These are phyloP conservation scores for Scaptomyza flava DNA, from an alignment of 2,888 invertebrate species.

Conservation along the genomic window DNA sequence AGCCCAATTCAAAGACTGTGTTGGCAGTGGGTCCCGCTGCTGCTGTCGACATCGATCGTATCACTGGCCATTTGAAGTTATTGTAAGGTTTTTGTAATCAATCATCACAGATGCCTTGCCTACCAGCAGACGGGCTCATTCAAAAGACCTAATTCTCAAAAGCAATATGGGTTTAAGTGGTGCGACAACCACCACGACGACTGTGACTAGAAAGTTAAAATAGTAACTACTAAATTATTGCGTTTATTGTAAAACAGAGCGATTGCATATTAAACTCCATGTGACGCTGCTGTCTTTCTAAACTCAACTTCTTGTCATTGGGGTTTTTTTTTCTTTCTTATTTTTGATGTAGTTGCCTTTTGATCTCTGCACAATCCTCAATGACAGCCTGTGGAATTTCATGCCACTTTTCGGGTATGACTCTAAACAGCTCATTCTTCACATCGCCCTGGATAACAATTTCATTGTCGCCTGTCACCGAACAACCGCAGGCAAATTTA, in stretches of 20 bases:
- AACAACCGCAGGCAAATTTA: conserved; percentile 47
- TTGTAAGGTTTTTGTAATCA: conserved; percentile 85
- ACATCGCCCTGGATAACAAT: conserved; percentile 52
- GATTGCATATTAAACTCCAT: conserved; percentile 61
- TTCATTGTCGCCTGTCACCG: conserved; percentile 37
- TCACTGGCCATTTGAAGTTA: conserved; percentile 95
- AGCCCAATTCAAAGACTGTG: conserved; percentile 94
- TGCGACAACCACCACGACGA: conserved; percentile 28
- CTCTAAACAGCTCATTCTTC: conserved; percentile 33
- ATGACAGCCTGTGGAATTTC: conserved; percentile 23
- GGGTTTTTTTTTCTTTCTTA: background rate
- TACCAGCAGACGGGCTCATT: conserved; percentile 13
- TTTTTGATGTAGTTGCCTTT: conserved; percentile 13
- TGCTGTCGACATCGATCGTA: conserved; percentile 89
- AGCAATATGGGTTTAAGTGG: conserved; percentile 50
- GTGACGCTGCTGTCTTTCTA: conserved; percentile 41
- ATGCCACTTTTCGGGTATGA: conserved; percentile 47
- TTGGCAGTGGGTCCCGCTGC: conserved; percentile 97
- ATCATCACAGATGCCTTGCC: conserved; percentile 3
- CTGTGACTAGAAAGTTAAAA: conserved; percentile 60
- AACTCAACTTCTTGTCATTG: conserved; percentile 6
- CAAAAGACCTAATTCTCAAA: conserved; percentile 32
- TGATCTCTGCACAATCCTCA: conserved; percentile 34
- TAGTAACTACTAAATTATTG: conserved; percentile 43
- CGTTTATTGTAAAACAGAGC: conserved; percentile 58